phyloP scores from a whole-genome alignment of 2,888 invertebrate genomes.

The Drosophila anomalipes region DNA sequence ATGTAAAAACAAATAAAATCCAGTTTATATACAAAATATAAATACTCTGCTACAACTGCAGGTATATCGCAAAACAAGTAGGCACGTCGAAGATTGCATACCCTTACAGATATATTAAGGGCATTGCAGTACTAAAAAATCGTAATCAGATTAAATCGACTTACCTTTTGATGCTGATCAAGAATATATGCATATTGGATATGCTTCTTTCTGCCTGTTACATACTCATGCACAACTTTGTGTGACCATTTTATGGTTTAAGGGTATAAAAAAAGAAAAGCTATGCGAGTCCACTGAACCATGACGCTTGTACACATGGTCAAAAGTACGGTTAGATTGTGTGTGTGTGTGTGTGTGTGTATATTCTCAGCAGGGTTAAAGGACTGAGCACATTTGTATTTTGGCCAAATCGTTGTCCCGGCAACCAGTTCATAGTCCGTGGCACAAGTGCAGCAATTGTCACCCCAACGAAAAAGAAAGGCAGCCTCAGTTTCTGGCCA shows the following conservation, averaged over 20 bases:
- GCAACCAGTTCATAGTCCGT: slow-evolving; percentile 48
- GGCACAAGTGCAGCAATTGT: slow-evolving; percentile 51
- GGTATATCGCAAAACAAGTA: accelerated
- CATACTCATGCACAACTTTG: neutral
- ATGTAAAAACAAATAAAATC: neutral
- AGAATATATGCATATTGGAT: neutral
- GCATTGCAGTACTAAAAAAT: neutral
- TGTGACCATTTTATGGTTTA: neutral
- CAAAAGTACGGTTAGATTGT: neutral
- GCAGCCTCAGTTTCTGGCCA: slow-evolving; percentile 62
- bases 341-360: neutral
- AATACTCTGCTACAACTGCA: neutral
- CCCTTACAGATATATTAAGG: neutral
- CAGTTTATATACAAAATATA: neutral
- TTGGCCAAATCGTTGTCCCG: slow-evolving; percentile 73
- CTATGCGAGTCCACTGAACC: slow-evolving; percentile 44
- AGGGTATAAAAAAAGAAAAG: slow-evolving; percentile 1
- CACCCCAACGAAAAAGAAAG: slow-evolving; percentile 49
- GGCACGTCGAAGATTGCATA: neutral
- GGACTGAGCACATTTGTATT: slow-evolving; percentile 50
- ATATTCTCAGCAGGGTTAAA: slow-evolving; percentile 51
- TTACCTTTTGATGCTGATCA: neutral
- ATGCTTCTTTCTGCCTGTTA: neutral
- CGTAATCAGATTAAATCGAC: neutral
- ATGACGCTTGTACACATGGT: slow-evolving; percentile 50